phyloP scores from a whole-genome alignment of 2,113 vertebrate genomes.

The Sturnus vulgaris region DNA sequence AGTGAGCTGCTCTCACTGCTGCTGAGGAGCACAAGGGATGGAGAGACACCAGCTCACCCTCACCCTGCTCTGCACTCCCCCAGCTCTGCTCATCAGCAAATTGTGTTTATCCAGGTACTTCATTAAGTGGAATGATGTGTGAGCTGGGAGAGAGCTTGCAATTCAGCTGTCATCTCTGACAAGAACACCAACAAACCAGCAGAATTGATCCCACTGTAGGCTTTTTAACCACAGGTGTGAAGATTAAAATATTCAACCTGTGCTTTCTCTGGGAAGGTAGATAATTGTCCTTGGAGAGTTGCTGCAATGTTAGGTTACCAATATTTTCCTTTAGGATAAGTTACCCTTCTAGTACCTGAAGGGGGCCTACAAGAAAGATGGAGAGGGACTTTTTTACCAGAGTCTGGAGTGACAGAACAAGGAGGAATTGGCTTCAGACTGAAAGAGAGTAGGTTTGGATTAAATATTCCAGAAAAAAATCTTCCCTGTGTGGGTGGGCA shows the following conservation, averaged over 20 bases:
- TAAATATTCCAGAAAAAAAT: background rate
- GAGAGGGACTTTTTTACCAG: background rate
- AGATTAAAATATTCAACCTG: background rate
- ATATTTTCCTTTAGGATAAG: background rate
- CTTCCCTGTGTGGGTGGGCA: fast-evolving
- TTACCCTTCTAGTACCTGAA: background rate
- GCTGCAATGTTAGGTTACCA: background rate
- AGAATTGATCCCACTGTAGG: background rate
- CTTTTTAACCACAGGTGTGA: background rate
- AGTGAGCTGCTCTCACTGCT: background rate
- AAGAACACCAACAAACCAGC: background rate
- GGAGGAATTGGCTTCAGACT: background rate
- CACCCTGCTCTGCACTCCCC: background rate
- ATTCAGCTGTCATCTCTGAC: background rate
- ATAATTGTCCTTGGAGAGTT: background rate
- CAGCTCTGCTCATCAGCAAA: background rate
- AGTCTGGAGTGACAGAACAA: background rate
- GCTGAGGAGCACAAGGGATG: conserved; percentile 46
- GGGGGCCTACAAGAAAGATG: background rate
- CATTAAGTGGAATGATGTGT: background rate
- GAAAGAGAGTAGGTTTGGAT: background rate
- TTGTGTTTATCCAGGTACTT: background rate
- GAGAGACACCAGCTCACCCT: conserved; percentile 45
- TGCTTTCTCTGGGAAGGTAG: background rate
- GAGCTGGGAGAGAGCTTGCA: background rate